phyloP scores from a whole-genome alignment of 1,140 invertebrate species.

The Ceratina calcarata region DNA sequence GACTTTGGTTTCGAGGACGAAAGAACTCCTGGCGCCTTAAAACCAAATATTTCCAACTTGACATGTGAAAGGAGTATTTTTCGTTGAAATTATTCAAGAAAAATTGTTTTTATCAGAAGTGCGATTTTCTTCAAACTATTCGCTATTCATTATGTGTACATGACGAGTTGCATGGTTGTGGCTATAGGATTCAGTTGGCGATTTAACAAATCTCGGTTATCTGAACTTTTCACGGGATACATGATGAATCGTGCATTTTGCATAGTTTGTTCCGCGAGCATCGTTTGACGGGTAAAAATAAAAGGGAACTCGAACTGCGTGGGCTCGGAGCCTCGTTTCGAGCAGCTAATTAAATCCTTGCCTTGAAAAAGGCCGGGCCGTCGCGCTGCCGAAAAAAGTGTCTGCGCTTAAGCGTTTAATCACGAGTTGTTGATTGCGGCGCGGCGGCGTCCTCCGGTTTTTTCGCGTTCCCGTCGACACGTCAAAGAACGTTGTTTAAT shows the following conservation, averaged over 20 bases:
- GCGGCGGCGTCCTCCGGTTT: not conserved
- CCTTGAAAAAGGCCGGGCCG: not conserved
- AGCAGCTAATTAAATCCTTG: conserved; percentile 44
- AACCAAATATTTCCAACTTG: too few relatives aligned
- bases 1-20: not conserved
- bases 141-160: too few relatives aligned
- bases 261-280: not conserved
- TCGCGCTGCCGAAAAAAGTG: conserved; percentile 16
- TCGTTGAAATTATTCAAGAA: too few relatives aligned
- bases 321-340: conserved; percentile 1
- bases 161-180: too few relatives aligned
- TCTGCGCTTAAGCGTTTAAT: conserved; percentile 41
- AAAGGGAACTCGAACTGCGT: not conserved
- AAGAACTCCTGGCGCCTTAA: too few relatives aligned
- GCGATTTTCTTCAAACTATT: too few relatives aligned
- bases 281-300: not conserved
- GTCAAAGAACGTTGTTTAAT: conserved; percentile 27
- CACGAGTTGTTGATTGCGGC: conserved; percentile 39
- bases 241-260: too few relatives aligned
- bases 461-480: not conserved
- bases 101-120: too few relatives aligned
- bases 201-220: too few relatives aligned
- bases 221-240: too few relatives aligned
- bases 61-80: too few relatives aligned
- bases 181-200: too few relatives aligned